Evolutionary conservation across 1,140 invertebrate species (phyloP).

Genomic region (Drosophila lini): DNA sequence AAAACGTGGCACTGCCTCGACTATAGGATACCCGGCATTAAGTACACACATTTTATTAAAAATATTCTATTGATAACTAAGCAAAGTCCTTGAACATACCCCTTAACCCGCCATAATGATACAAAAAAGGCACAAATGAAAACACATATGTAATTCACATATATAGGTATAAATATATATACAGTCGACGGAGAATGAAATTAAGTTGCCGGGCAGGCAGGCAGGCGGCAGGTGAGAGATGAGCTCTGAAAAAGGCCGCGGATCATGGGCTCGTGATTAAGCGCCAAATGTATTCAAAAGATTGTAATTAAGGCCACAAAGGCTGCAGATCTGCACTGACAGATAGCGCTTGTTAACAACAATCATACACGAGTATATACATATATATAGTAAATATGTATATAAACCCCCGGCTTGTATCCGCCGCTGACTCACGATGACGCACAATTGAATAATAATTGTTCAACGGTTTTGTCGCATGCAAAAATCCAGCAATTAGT

Average conservation of each 20-base stretch:
- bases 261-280: slow-evolving; percentile 79
- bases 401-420: neutral
- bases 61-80: too few species aligned
- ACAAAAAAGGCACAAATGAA: slow-evolving; percentile 18
- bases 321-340: slow-evolving; percentile 75
- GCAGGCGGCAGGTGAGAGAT: slow-evolving; percentile 50
- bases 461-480: slow-evolving; percentile 71
- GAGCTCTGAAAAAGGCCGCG: slow-evolving; percentile 39
- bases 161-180: neutral
- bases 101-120: neutral
- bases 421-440: slow-evolving; percentile 75
- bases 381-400: neutral
- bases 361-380: neutral
- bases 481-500: slow-evolving; percentile 69
- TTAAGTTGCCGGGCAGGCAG: slow-evolving; percentile 45
- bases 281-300: slow-evolving; percentile 83
- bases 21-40: neutral
- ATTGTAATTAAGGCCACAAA: slow-evolving; percentile 83
- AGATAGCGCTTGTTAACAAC: slow-evolving; percentile 77
- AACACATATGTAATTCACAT: neutral
- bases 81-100: neutral
- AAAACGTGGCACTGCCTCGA: neutral
- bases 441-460: slow-evolving; percentile 72
- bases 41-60: neutral
- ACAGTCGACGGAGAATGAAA: slow-evolving; percentile 37